Base-by-base conservation (phyloP, 2,797 vertebrate species). In the Sebastes kiyomatsui region DNA sequence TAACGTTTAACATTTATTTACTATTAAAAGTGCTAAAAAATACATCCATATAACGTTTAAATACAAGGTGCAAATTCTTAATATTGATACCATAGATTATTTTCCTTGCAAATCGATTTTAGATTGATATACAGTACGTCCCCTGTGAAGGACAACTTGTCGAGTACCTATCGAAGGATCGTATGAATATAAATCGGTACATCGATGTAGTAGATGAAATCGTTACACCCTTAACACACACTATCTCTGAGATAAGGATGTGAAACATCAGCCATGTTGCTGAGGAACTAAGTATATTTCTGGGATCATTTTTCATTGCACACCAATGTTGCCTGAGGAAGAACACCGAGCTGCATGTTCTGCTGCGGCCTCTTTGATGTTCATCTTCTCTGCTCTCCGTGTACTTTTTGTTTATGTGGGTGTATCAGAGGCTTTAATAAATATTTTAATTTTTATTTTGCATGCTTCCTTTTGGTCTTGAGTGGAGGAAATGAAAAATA, bases 391-490 rank as follows among this genome's bases (percentile, higher is more conserved):
- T 60, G 33, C 72, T 72, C 55, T 67, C 35, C 62, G 16, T 69
- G 46, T 75, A 28, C 33, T 33, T 71, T 83, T 52, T 75, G 70
- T 70, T 61, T 30, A 67, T 81, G 87, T 92, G 86, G 85, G 92
- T 72, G 81, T 83, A 80, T 81, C 67, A 64, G 70, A 77, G 61
- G 72, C 72, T 78, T 75, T 65, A 22, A 80, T 55, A 59, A 42
- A 72, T 27, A 46, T 25, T 75, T 75, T 28, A 61, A 1, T 42
- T 42, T 42, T 12, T 1, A 56, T 79, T 75, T 74, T 72, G n/a
- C 67, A 67, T 72, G 46, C 23, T 73, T 81, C 3, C 14, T 75
- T 75, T 64, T 80, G 83, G 49, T 72, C 30, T 77, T n/a, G 23
- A 59, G 22, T 33, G 18, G 18, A 64, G 27, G 32, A 32, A 20